Percentiles rank a stretch among this genome's conserved stretches.
phyloP scores from a whole-genome alignment of 2,113 vertebrate species.

The Paralichthys olivaceus region DNA sequence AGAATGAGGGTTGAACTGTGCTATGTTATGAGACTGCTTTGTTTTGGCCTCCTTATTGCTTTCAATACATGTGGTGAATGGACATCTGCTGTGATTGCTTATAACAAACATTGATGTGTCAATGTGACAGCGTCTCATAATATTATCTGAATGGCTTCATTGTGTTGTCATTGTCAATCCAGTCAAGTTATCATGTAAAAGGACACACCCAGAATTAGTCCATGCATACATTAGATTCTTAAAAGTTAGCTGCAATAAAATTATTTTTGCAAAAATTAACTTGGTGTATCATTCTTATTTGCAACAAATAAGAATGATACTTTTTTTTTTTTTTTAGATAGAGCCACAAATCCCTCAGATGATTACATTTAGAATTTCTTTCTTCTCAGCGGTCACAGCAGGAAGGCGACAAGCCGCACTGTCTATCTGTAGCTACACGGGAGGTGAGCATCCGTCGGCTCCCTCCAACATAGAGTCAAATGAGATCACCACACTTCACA shows the following conservation, averaged over 20 bases:
- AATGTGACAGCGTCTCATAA: background rate
- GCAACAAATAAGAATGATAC: background rate
- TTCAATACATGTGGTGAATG: background rate
- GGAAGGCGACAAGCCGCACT: background rate
- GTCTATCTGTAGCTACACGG: slow-evolving; percentile 24
- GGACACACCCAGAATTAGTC: background rate
- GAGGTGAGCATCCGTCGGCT: slow-evolving; percentile 22
- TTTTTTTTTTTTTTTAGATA: background rate
- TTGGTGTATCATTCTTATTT: too few species aligned
- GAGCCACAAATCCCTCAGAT: background rate
- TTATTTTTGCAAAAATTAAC: too few species aligned
- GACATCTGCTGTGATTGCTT: background rate
- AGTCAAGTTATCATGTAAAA: too few species aligned
- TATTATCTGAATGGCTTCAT: too few species aligned
- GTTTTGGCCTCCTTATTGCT: background rate
- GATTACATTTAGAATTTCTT: slow-evolving; percentile 7
- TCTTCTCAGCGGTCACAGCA: slow-evolving; percentile 21
- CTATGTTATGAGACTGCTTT: background rate
- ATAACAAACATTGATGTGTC: too few species aligned
- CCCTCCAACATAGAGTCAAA: slow-evolving; percentile 46
- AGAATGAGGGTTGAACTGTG: background rate
- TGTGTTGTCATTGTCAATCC: too few species aligned
- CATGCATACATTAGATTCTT: background rate
- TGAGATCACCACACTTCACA: slow-evolving; percentile 45
- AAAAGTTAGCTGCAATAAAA: too few species aligned